Evolutionary conservation across 2,113 vertebrate genomes (phyloP), one percentile per base, ranked within the genome.

Genomic region (Oceanites oceanicus): DNA sequence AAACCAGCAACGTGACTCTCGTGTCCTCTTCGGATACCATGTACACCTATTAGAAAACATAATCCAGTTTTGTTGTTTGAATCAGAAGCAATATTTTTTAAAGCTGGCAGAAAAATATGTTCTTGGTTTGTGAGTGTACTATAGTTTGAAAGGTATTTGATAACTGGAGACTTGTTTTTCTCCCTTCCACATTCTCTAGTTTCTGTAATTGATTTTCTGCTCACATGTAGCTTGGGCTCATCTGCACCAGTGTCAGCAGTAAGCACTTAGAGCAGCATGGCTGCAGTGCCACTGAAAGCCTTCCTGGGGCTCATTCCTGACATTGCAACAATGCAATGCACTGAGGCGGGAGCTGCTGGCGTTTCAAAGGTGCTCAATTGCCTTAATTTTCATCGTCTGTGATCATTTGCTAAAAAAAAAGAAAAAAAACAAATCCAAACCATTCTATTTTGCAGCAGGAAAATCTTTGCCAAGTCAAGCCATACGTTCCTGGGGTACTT

Each of bases 261-360:
- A 81, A 92, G 86, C 94, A 95, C 94, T 95, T 97, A 92, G 92
- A 95, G 94, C 91, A 96, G 92, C 92, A 91, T 3, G 86, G 89
- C 62, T 91, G 89, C 84, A 70, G 80, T 55, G 86, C 94, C 73
- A 66, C 84, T 96, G 93, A 97, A 97, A 96, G 94, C 45, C 87
- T 94, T 92, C 87, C 73, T 88, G 90, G 86, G 92, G 81, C 85
- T 68, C 25, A 19, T 77, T 92, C 63, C 89, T 94, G 73, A 94
- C 87, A 82, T 72, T 6, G 26, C 90, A 94, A 94, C 90, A 95
- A 91, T 36, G 74, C 90, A 71, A n/a, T 29, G 32, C 78, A 74
- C 74, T 91, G 68, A 90, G 40, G 65, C 11, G 9, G 83, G 90
- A 94, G 53, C 66, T 85, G 89, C 58, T 63, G 83, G 79, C 44